Evolutionary conservation across 2,888 invertebrate species (phyloP), one percentile per base, ranked within the genome.

Genomic region (Lucinisca nassula): DNA sequence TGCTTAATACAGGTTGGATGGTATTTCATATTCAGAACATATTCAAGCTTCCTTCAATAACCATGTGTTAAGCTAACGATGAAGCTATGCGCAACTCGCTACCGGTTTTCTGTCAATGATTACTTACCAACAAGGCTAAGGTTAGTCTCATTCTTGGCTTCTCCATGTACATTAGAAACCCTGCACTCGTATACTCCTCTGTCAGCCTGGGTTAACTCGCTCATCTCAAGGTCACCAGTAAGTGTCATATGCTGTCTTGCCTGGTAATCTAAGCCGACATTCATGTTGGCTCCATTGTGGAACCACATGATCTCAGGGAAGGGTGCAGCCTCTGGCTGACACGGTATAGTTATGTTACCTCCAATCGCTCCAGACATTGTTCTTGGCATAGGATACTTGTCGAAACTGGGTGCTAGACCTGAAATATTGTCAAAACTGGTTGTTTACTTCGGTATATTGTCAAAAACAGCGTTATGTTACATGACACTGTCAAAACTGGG

Each of bases 261-360:
- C 10, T 32, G 58, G 35, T 78, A 55, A n/a, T 89, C 86, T 4
- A 86, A 85, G 17, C 82, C 77, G 30, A 79, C 79, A 38, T 84
- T 91, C 12, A 92, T 32, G 40, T 76, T 85, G 17, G 51, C 82
- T 8, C 98, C 98, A 96, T 99, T 98, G 95, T 98, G 98, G 93
- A 98, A 98, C 99, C 99, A 99, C 51, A 97, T 97, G 95, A 98
- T 98, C 91, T 97, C 84, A 12, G 95, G 94, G 37, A 97, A 97
- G 0, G 99, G 99, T 0, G 99, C 99, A 8, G 99, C 99, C 96
- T 99, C 99, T 0, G 99, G 99, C 95, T 98, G 98, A 95, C 99
- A 99, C 12, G 90, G 73, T 79, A 99, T 98, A 0, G 99, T 99
- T 0, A 98, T 98, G 96, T 99, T 99, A 21, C 99, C 98, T 17